Evolutionary conservation across 2,888 invertebrate genomes (phyloP).

Genomic region (Cynaeus angustus): DNA sequence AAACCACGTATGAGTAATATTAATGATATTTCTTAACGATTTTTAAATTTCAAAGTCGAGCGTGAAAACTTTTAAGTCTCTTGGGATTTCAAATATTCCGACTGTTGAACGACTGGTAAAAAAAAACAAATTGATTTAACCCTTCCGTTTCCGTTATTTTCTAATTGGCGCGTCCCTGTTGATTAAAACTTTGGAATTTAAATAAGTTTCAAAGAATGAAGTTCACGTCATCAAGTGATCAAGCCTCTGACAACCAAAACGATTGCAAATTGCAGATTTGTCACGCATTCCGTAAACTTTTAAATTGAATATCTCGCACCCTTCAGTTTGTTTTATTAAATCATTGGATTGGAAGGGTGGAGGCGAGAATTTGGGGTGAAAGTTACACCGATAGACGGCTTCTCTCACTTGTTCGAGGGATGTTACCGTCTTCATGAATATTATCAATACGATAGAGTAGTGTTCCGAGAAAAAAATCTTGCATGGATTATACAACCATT

Average conservation of each 20-base stretch:
- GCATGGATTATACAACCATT: no score
- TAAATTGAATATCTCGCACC: constrained; percentile 70
- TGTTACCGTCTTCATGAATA: constrained; percentile 17
- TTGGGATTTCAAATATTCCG: constrained; percentile 37
- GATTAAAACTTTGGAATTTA: constrained; percentile 68
- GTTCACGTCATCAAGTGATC: constrained; percentile 64
- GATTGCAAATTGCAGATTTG: constrained; percentile 71
- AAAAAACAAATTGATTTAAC: constrained; percentile 29
- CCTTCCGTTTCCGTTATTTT: constrained; percentile 29
- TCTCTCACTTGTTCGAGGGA: constrained; percentile 11
- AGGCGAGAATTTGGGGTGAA: constrained; percentile 38
- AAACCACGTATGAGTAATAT: constrained; percentile 42
- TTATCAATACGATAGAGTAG: constrained; percentile 7
- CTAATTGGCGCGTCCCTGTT: constrained; percentile 44
- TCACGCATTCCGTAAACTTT: constrained; percentile 71
- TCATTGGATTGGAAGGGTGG: constrained; percentile 65
- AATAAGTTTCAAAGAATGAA: constrained; percentile 66
- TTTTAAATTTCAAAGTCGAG: constrained; percentile 38
- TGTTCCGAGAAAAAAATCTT: background rate
- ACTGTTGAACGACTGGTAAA: constrained; percentile 6
- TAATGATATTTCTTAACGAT: constrained; percentile 47
- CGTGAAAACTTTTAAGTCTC: constrained; percentile 45
- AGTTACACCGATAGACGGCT: constrained; percentile 19
- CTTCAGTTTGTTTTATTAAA: constrained; percentile 68
- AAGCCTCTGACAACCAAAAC: constrained; percentile 58